Conservation (phyloP, 2,797 vertebrate genomes). For the Coregonus ussuriensis region DNA sequence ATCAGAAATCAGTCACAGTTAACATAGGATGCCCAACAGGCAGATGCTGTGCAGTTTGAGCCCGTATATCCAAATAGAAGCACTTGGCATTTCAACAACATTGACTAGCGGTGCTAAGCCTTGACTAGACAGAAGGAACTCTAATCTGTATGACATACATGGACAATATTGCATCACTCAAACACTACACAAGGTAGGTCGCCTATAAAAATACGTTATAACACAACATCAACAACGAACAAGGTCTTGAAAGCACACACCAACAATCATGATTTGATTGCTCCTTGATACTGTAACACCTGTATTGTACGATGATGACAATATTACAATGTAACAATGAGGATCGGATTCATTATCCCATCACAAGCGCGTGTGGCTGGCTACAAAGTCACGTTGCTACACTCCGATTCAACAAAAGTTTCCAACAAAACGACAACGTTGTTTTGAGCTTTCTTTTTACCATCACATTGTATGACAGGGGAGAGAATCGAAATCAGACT, state of each 20-base stretch:
- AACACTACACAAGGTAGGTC: background rate
- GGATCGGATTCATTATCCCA: background rate
- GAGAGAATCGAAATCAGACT: background rate
- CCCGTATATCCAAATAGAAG: background rate
- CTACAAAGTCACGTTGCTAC: background rate
- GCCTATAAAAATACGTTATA: background rate
- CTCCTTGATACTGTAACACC: background rate
- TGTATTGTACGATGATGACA: background rate
- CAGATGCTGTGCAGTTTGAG: background rate
- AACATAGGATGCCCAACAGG: background rate
- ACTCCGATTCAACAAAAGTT: background rate
- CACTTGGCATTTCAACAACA: background rate
- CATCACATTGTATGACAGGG: background rate
- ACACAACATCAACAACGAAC: background rate
- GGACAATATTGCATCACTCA: background rate
- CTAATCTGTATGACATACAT: background rate
- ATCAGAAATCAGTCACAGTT: background rate
- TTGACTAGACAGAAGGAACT: background rate
- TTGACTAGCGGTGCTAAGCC: background rate
- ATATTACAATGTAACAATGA: background rate
- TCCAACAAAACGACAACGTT: background rate
- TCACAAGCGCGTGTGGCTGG: background rate
- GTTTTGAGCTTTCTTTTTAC: background rate
- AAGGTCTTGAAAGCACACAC: background rate
- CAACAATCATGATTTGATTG: background rate